These are phyloP conservation scores for Tribolium freemani DNA, from an alignment of 2,888 invertebrate species.

Conservation along the genomic window DNA sequence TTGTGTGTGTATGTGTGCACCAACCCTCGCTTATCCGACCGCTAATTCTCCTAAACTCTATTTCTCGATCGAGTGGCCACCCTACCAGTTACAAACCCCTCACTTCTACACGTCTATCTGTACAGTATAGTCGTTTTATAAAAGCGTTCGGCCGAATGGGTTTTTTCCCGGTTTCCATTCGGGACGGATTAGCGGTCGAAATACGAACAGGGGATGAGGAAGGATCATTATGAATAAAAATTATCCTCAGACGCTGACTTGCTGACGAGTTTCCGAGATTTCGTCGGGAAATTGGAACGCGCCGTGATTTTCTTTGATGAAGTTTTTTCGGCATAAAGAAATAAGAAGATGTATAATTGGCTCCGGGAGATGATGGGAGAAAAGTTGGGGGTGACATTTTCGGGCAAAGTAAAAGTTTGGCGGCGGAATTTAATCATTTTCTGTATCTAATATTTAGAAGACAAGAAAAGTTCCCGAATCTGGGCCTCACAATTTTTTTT, in stretches of 20 bases:
- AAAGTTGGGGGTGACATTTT: too few relatives aligned
- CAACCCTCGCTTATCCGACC: constrained; percentile 56
- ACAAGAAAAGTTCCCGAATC: too few relatives aligned
- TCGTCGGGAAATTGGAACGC: too few relatives aligned
- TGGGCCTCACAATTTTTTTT: too few relatives aligned
- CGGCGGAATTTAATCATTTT: too few relatives aligned
- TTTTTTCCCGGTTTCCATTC: constrained; percentile 26
- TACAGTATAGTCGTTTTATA: background rate
- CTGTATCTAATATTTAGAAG: too few relatives aligned
- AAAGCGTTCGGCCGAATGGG: constrained; percentile 18
- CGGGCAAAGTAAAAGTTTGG: too few relatives aligned
- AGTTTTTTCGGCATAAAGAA: too few relatives aligned
- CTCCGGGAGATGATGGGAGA: too few relatives aligned
- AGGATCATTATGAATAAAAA: constrained; percentile 33
- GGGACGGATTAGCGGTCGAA: constrained; percentile 20
- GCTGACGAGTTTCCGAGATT: background rate
- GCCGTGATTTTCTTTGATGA: too few relatives aligned
- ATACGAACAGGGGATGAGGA: background rate
- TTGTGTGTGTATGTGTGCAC: background rate
- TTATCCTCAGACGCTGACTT: constrained; percentile 1
- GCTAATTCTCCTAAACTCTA: constrained; percentile 67
- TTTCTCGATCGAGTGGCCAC: constrained; percentile 66
- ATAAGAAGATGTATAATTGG: too few relatives aligned
- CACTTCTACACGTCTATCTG: background rate
- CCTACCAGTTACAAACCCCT: constrained; percentile 46